Evolutionary conservation across 2,888 invertebrate genomes (phyloP), one percentile per base, ranked within the genome.

Genomic region (Dicycla oo): DNA sequence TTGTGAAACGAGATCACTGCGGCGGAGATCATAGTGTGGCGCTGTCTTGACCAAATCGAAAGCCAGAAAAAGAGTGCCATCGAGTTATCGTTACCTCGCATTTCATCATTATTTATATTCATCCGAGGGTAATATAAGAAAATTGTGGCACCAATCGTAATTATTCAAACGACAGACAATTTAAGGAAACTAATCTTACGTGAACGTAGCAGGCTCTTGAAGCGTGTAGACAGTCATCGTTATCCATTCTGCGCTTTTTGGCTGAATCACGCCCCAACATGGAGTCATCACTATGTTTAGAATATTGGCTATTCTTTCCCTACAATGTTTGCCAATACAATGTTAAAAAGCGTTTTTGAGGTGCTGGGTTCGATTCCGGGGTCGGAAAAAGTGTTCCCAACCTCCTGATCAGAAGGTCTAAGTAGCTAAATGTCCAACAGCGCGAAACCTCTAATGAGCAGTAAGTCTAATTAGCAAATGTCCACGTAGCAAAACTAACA

Each of bases 241-340:
- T 58, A 96, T 94, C 96, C 96, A 96, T 81, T 94, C 94, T 2
- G 89, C 86, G 53, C 84, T 81, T 69, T 91, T 93, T 1, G 96
- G 94, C 67, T 93, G 93, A 43, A 96, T 90, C 0, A 95, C 93
- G 2, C 96, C 95, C 95, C 95, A 95, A 84, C 95, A 95, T 1
- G 96, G 96, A 11, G 95, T 95, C 94, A 96, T 95, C 26, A 94
- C 94, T 63, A 96, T 89, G 78, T 95, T 95, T 10, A 95, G 86
- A 67, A 96, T 93, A 67, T 95, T 96, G 15, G 94, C 92, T 65
- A 96, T 93, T 81, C 95, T 90, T 82, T 96, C 96, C n/a, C 96
- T 96, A 80, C 49, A 91, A 89, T 20, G 11, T 61, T 23, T 15
- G 13, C 3, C 13, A 47, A 67, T 34, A 49, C 10, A 53, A 45